These are phyloP conservation scores for Ennomos fuscantarius DNA, from an alignment of 2,888 invertebrate genomes.

Conservation along the genomic window DNA sequence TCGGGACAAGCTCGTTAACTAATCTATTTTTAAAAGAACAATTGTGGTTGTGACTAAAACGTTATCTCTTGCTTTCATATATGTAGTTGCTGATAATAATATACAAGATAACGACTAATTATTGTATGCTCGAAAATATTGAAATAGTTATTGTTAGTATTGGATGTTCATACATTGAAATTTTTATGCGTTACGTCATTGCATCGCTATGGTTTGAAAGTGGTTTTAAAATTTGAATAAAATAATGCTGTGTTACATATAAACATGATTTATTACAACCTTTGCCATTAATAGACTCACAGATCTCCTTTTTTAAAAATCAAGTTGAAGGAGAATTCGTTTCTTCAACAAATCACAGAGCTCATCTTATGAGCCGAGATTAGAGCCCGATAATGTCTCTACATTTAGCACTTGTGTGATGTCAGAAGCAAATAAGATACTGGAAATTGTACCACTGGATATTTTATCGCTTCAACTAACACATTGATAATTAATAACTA, in stretches of 20 bases:
- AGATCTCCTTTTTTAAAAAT: constrained; percentile 5
- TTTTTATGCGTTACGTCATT: no score
- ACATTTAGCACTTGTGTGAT: constrained; percentile 65
- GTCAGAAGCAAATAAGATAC: constrained; percentile 61
- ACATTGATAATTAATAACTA: no score
- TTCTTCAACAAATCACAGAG: constrained; percentile 37
- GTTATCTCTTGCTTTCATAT: constrained; percentile 22
- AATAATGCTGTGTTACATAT: background rate
- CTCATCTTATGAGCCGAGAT: constrained; percentile 38
- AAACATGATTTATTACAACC: constrained; percentile 1
- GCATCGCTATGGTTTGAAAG: no score
- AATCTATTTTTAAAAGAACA: constrained; percentile 17
- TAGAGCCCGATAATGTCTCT: constrained; percentile 58
- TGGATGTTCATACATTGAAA: no score
- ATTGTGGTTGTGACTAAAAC: constrained; percentile 2
- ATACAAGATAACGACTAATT: constrained; percentile 13
- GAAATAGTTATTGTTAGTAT: no score
- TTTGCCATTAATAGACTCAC: background rate
- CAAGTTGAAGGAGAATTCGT: constrained; percentile 12
- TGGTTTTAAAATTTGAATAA: no score
- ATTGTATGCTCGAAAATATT: no score
- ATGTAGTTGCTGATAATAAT: constrained; percentile 24
- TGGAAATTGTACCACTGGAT: constrained; percentile 61
- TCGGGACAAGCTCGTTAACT: constrained; percentile 3
- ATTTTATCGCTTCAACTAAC: constrained; percentile 33